Evolutionary conservation across 2,888 invertebrate species (phyloP).

Genomic region (Pandemis corylana): DNA sequence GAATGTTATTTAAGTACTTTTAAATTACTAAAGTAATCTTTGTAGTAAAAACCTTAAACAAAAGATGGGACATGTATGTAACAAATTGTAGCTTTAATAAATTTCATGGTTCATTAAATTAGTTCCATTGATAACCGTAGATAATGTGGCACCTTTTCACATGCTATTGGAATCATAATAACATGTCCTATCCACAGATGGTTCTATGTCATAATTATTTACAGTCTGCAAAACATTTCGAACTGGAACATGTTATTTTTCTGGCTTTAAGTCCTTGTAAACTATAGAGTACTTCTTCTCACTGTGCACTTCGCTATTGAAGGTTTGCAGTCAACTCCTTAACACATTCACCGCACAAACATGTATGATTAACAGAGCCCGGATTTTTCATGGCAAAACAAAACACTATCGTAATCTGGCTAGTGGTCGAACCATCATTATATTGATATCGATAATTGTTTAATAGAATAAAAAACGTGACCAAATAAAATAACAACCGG

Average conservation of each 20-base stretch:
- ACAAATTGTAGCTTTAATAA: background rate
- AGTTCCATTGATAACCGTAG: slow-evolving; percentile 4
- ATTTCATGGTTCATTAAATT: slow-evolving; percentile 29
- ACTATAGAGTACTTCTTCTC: background rate
- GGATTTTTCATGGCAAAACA: too few relatives aligned
- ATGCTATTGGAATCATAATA: slow-evolving; percentile 1
- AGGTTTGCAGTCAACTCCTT: too few relatives aligned
- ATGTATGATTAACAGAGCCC: too few relatives aligned
- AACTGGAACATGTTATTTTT: background rate
- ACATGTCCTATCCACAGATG: background rate
- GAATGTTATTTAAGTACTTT: too few relatives aligned
- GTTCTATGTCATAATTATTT: background rate
- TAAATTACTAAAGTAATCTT: too few relatives aligned
- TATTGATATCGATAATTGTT: too few relatives aligned
- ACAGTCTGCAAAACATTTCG: slow-evolving; percentile 3
- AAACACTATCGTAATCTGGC: too few relatives aligned
- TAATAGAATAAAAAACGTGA: too few relatives aligned
- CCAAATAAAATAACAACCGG: too few relatives aligned
- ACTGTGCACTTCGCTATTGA: too few relatives aligned
- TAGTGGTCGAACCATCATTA: too few relatives aligned
- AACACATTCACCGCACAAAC: too few relatives aligned
- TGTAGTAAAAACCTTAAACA: background rate
- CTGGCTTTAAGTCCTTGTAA: background rate
- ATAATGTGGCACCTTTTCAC: slow-evolving; percentile 2
- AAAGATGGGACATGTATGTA: background rate